Percentiles rank a stretch among this genome's conserved stretches.
phyloP scores from a whole-genome alignment of 2,888 invertebrate species.

The Tanypteryx hageni region DNA sequence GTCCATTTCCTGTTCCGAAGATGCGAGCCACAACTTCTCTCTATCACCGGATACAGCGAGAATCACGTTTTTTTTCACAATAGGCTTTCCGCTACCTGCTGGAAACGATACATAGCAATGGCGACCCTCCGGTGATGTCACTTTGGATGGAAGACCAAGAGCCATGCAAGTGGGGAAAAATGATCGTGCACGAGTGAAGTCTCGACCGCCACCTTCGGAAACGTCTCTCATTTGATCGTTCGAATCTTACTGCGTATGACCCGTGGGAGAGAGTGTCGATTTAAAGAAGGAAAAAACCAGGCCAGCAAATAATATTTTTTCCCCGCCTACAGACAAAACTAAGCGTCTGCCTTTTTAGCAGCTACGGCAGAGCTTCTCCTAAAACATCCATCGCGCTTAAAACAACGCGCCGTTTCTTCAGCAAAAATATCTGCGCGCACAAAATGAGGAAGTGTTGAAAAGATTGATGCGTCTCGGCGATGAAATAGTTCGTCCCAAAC shows the following conservation, averaged over 20 bases:
- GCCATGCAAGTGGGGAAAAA: constrained; percentile 40
- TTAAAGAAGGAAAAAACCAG: constrained; percentile 19
- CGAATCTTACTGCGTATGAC: constrained; percentile 37
- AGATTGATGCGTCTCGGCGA: no score
- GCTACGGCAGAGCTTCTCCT: neutral
- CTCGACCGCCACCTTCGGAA: neutral
- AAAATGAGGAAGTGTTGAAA: no score
- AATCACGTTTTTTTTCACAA: neutral
- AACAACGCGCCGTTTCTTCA: neutral
- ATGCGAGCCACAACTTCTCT: neutral
- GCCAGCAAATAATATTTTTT: constrained; percentile 54
- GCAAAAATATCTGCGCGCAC: neutral
- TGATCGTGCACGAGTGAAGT: no score
- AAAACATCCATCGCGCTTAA: neutral
- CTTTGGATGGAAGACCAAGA: constrained; percentile 4
- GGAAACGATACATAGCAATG: neutral
- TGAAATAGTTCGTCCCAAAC: no score
- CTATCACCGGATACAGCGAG: neutral
- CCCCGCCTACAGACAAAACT: constrained; percentile 7
- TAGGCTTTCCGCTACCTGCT: neutral
- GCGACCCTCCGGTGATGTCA: neutral
- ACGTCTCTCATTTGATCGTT: constrained; percentile 29
- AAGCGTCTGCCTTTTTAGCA: constrained; percentile 34
- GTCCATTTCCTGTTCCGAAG: constrained; percentile 9
- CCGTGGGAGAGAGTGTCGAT: constrained; percentile 9